Base-by-base conservation (phyloP, 2,888 invertebrate genomes). In the Patella pellucida region DNA sequence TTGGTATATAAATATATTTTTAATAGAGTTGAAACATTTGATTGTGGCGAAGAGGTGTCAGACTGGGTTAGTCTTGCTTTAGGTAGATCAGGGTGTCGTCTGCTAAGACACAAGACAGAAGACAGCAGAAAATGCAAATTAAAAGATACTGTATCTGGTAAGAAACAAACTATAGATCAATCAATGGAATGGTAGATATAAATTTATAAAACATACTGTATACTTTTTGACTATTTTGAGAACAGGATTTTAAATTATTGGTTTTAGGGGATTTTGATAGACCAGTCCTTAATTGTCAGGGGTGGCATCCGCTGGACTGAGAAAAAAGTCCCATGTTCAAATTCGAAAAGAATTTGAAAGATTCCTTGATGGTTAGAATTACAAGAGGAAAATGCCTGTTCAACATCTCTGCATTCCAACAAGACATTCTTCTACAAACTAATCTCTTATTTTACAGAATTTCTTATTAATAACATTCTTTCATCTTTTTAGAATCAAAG, bases 11-110 rank as follows among this genome's bases (percentile, higher is more conserved):
- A 14, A 7, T 12, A 51, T n/a, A 67, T 19, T 68, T 71, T 54
- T 51, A 73, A 11, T 81, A 89, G 90, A 73, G 85, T 89, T 52
- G 79, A 81, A n/a, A 96, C 95, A 0, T 92, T 93, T 81, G 97
- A 98, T 89, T 97, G 96, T 91, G 98, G 98, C 0, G 93, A 95
- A 74, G 93, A 93, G 79, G 95, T 95, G 0, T 94, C 95, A 0
- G 92, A 93, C 74, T 98, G 98, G 98, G 92, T 98, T 62, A 94
- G 94, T 76, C 92, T 93, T 82, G 95, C 94, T 68, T 91, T 98
- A 76, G 93, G 93, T 79, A 90, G 92, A 73, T 93, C 94, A 0
- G 96, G 94, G 14, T 88, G 89, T 75, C 85, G 90, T 74, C 85
- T 91, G 23, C 82, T 90, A 5, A 82, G 85, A 23, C 87, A 89